phyloP scores from a whole-genome alignment of 2,797 vertebrate genomes.

The Hippopotamyrus pictus region DNA sequence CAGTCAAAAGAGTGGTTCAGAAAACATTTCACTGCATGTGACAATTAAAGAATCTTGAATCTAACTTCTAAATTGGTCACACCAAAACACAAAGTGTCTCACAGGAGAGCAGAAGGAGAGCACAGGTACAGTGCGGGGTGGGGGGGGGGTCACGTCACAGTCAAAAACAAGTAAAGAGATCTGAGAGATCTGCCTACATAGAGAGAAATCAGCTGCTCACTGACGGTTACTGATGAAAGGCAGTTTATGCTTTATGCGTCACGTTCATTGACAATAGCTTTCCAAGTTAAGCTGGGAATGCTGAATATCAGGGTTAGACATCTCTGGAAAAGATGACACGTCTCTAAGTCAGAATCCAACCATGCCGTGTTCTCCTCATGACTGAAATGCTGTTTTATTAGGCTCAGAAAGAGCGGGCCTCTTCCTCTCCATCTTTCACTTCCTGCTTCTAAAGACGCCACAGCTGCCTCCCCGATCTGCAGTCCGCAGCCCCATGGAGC shows the following conservation, averaged over 20 bases:
- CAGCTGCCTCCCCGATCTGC: neutral
- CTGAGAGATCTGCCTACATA: neutral
- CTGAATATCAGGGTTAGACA: neutral
- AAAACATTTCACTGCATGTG: too few species aligned
- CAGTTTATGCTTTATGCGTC: neutral
- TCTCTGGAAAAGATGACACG: neutral
- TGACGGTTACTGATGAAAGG: neutral
- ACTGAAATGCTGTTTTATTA: neutral
- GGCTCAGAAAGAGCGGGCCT: neutral
- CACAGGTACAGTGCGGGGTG: neutral
- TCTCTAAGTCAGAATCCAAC: neutral
- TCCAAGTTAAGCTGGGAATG: neutral
- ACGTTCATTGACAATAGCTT: neutral
- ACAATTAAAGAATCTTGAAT: too few species aligned
- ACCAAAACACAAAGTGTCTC: neutral
- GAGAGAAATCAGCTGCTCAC: neutral
- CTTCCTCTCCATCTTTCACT: neutral
- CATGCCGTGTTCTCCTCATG: neutral
- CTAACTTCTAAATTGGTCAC: neutral
- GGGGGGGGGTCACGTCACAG: neutral
- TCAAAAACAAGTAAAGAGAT: neutral
- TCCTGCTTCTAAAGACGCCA: neutral
- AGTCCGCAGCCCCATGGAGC: neutral
- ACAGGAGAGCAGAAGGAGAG: neutral
- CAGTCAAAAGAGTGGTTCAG: too few species aligned